Evolutionary conservation across 2,888 invertebrate species (phyloP), one percentile per base, ranked within the genome.

Genomic region (Zaprionus lineosus): DNA sequence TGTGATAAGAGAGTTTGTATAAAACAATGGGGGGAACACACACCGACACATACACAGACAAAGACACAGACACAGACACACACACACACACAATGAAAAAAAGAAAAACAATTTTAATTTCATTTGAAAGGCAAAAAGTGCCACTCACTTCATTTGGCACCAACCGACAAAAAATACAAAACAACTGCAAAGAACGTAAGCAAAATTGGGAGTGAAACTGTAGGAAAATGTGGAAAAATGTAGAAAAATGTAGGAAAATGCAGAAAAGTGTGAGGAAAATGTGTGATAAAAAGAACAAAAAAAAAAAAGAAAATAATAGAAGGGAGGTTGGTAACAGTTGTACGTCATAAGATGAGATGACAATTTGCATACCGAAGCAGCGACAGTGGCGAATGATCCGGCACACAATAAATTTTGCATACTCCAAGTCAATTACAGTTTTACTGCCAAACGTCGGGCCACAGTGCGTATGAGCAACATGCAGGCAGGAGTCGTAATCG

Each of bases 281-380:
- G 43, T 31, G 19, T 11, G n/a, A n/a, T 46, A 53, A 50, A 6
- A 39, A 44, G 39, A n/a, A 34, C n/a, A n/a, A n/a, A n/a, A n/a
- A n/a, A n/a, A n/a, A n/a, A n/a, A n/a, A n/a, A n/a, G n/a, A n/a
- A n/a, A n/a, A n/a, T n/a, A n/a, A n/a, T n/a, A n/a, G n/a, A n/a
- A n/a, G n/a, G n/a, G n/a, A 56, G 44, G 40, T 19, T 53, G 53
- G 46, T 56, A 64, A 48, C 57, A 62, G 52, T 78, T 43, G 31
- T 74, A 73, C 62, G 61, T 65, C 60, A 65, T 61, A 24, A 24
- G 4, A 8, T 47, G 58, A 51, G 72, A 55, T 72, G 73, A 78
- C 78, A 78, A 78, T 78, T 78, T 82, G 77, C 85, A 78, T 78
- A 58, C 74, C 77, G 84, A 84, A 77, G 56, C 65, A 76, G 76